Base-by-base conservation (phyloP, 2,888 invertebrate species). In the Bellardia bayeri region DNA sequence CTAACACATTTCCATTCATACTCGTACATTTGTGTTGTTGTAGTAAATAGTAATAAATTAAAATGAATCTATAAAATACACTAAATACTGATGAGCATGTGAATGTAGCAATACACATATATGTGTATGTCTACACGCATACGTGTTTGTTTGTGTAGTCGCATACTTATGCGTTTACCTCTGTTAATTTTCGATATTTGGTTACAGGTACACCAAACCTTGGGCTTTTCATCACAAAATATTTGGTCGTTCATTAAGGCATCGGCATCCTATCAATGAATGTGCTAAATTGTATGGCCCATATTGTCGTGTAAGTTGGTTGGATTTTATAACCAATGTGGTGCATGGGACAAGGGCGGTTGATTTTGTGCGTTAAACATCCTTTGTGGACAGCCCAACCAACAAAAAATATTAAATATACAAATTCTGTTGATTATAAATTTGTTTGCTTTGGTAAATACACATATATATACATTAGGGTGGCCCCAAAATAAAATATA, bases 221-320 rank as follows among this genome's bases (percentile, higher is more conserved):
- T 87, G 88, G 78, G 87, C 72, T 9, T 56, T 74, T 40, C 81
- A 85, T 58, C 88, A 90, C 76, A 58, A 69, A 76, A 88, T 81
- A 75, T 88, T 89, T 68, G 81, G 86, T 2, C 82, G 82, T 42
- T 86, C 89, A 54, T 82, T 85, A 30, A 82, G 79, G 16, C 87
- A 42, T 1, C 88, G 49, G 11, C 68, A 76, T 72, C 72, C 87
- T 80, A 76, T 86, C 58, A 74, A 88, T 64, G 90, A 92, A 30
- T 93, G 93, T 87, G 91, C 91, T 61, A 89, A 86, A 64, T 88
- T 90, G 74, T 93, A 92, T 85, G 93, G 92, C 23, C 90, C 90
- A 6, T 91, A 92, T 82, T 93, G 93, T 87, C 91, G 91, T 49
- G 89, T 92, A 63, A 93, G 93, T 88, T 93, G 92, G 89, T 88